These are phyloP conservation scores for Talpa occidentalis DNA, from an alignment of 2,113 vertebrate species.

Conservation along the genomic window DNA sequence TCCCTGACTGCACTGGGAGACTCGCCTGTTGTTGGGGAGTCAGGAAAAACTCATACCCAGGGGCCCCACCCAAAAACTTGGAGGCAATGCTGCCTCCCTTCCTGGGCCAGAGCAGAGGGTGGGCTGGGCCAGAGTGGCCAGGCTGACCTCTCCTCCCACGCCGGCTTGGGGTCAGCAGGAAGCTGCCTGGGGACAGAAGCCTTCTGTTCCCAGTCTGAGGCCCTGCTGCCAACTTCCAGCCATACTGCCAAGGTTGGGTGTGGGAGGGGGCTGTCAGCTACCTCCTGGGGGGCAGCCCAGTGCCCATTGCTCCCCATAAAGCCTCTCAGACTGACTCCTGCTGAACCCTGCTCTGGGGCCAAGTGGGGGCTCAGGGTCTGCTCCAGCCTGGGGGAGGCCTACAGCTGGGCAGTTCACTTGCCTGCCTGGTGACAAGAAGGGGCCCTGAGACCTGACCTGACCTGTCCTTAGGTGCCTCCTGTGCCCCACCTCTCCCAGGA, in stretches of 20 bases:
- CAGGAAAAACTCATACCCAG: neutral
- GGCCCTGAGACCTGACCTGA: too few species aligned
- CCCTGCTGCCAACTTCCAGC: slow-evolving; percentile 21
- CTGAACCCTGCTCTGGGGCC: neutral
- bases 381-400: neutral
- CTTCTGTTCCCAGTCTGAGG: slow-evolving; percentile 28
- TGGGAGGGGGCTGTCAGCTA: neutral
- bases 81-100: neutral
- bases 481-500: neutral
- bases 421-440: neutral
- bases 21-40: rapidly evolving
- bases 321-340: neutral
- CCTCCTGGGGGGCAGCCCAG: too few species aligned
- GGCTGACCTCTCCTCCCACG: neutral
- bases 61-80: neutral
- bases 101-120: neutral
- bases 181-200: slow-evolving; percentile 58
- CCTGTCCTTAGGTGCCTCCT: too few species aligned
- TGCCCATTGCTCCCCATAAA: neutral
- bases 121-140: neutral
- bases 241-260: neutral
- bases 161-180: slow-evolving; percentile 2
- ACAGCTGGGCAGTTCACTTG: neutral
- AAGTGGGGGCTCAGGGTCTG: neutral
- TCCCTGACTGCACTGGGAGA: neutral